phyloP scores from a whole-genome alignment of 1,140 invertebrate species.

The Trichonephila clavipes region DNA sequence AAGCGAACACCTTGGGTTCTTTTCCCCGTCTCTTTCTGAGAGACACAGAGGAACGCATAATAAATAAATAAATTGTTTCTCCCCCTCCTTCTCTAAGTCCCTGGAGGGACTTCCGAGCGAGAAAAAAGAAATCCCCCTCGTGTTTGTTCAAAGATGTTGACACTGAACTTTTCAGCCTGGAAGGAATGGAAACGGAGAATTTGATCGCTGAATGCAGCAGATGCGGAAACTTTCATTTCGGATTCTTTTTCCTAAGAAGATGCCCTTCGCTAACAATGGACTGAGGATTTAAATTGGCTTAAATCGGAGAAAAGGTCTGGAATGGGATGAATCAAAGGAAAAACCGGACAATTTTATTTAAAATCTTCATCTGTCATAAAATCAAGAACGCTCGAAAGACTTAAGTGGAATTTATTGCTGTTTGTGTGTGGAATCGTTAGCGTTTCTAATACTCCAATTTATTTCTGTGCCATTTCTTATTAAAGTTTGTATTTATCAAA shows the following conservation, averaged over 20 bases:
- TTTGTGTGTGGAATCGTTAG: too few species aligned
- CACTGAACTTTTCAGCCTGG: background rate
- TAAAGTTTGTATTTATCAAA: too few species aligned
- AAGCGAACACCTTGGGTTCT: background rate
- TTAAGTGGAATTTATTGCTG: too few species aligned
- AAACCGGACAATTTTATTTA: too few species aligned
- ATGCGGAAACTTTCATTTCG: background rate
- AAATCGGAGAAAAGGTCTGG: too few species aligned
- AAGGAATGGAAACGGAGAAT: background rate
- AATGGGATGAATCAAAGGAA: too few species aligned
- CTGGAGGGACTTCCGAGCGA: background rate
- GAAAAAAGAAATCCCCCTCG: background rate
- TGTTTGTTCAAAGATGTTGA: constrained; percentile 26
- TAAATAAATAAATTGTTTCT: constrained; percentile 11
- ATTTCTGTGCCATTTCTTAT: too few species aligned
- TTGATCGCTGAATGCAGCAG: background rate
- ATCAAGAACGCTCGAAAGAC: too few species aligned
- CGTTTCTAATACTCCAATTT: too few species aligned
- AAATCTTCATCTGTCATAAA: too few species aligned
- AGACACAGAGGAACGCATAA: background rate
- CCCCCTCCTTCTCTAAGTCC: background rate
- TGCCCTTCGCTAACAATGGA: too few species aligned
- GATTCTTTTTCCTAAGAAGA: background rate
- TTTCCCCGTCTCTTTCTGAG: background rate
- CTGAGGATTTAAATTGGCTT: too few species aligned